Evolutionary conservation across 2,113 vertebrate genomes (phyloP).

Genomic region (Chloropsis hardwickii): DNA sequence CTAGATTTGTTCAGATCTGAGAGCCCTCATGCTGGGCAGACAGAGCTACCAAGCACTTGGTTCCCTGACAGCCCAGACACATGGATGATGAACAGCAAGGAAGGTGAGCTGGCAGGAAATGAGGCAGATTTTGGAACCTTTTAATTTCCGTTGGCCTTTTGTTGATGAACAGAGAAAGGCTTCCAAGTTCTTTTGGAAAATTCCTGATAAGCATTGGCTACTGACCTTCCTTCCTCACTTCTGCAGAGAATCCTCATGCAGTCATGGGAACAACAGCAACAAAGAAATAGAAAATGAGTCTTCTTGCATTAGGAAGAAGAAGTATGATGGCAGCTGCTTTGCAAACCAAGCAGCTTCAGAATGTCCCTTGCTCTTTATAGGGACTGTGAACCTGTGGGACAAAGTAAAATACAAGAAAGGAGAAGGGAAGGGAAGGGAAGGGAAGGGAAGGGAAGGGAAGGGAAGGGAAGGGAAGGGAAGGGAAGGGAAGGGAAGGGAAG

Average conservation of each 20-base stretch:
- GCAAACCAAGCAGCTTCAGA: neutral
- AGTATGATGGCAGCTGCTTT: neutral
- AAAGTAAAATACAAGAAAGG: neutral
- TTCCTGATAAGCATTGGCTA: neutral
- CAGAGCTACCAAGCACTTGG: neutral
- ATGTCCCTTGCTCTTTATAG: neutral
- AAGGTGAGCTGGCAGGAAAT: neutral
- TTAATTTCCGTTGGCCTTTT: neutral
- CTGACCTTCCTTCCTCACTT: conserved; percentile 24
- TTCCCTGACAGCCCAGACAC: neutral
- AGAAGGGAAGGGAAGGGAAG: neutral
- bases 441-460: neutral
- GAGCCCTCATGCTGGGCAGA: neutral
- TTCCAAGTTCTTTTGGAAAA: conserved; percentile 18
- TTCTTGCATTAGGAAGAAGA: neutral
- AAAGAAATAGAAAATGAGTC: neutral
- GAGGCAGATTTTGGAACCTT: neutral
- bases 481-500: neutral
- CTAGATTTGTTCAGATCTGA: neutral
- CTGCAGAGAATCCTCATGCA: neutral
- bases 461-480: too few species aligned
- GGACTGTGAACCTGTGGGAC: neutral
- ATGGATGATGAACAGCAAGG: neutral
- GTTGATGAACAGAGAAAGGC: neutral
- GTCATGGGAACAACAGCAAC: neutral